Base-by-base conservation (phyloP, 2,888 invertebrate genomes). In the Muschampia plurimacula region DNA sequence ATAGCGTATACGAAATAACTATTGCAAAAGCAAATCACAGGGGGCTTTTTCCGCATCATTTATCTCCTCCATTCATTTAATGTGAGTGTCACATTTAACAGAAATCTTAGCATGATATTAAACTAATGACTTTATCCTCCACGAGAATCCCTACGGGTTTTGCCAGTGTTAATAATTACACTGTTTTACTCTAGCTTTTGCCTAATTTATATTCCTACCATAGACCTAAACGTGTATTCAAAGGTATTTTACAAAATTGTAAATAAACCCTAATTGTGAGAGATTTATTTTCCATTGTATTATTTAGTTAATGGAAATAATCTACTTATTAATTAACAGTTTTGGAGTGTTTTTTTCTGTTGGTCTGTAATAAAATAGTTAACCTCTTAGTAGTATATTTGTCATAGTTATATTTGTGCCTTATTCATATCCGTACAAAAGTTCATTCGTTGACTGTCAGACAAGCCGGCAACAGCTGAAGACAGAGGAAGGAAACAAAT, bases 41-140 rank as follows among this genome's bases (percentile, higher is more conserved):
- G 79, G 75, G 84, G 86, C 78, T 84, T 86, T 85, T 87, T 86
- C 83, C 81, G 79, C 78, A 77, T 86, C 87, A 88, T 88, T 89
- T 87, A 89, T 88, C 52, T 82, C 79, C 59, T 77, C 82, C 79
- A 81, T 83, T 88, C 84, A 85, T 86, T 86, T 84, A 86, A 86
- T 83, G 84, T 80, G 80, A 83, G 60, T 68, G 68, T 60, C 68
- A 68, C 68, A 68, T 60, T 68, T 84, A 81, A 79, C 80, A 83
- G 52, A n/a, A 52, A 85, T 82, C 81, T 80, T 75, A 82, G 78
- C 80, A 59, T n/a, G 59, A 84, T 83, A 75, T 72, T 74, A 73
- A 67, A 72, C 63, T 67, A 74, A 72, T 55, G 67, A 68, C 64
- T 67, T 52, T 52, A 52, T 15, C n/a, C 15, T 2, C 15, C 52